A percentile compares a stretch with the other conserved stretches of the same genome.
Evolutionary conservation across 30 jellyfish, hydroid and myxozoan species (phyloP).

Genomic region (Turritopsis rubra): DNA sequence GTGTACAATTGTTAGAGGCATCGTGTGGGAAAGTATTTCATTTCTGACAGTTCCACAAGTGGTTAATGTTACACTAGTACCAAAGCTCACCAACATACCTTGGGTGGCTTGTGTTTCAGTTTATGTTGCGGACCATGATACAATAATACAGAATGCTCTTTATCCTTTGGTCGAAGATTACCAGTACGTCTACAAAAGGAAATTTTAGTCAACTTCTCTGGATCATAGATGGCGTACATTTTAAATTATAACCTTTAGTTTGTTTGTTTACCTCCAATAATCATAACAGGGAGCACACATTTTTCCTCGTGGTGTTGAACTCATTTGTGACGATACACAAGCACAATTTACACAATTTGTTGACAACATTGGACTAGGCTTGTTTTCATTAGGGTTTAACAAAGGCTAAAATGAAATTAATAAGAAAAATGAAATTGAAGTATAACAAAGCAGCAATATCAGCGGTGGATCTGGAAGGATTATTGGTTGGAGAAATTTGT

Average conservation of each 20-base stretch:
- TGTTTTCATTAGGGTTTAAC: constrained; percentile 21
- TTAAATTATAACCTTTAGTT: neutral
- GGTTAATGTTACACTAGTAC: no score
- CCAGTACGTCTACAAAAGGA: constrained; percentile 67
- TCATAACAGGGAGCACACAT: constrained; percentile 83
- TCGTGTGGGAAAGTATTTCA: no score
- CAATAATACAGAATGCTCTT: constrained; percentile 46
- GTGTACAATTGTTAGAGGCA: no score
- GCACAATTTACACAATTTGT: constrained; percentile 76
- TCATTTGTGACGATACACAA: constrained; percentile 68
- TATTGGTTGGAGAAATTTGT: neutral
- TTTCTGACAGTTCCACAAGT: no score
- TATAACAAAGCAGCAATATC: neutral
- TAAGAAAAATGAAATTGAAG: neutral
- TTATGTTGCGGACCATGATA: constrained; percentile 88
- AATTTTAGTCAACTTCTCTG: neutral
- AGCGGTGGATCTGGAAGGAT: neutral
- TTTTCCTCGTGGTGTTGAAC: constrained; percentile 82
- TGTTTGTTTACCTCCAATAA: constrained; percentile 68
- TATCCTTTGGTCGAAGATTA: constrained; percentile 83
- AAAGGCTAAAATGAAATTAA: neutral
- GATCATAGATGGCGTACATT: neutral
- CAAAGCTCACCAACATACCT: no score
- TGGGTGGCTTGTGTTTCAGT: constrained; percentile 85
- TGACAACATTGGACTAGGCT: constrained; percentile 48